Conservation (phyloP, 2,888 invertebrate species). For the Melinaea marsaeus region DNA sequence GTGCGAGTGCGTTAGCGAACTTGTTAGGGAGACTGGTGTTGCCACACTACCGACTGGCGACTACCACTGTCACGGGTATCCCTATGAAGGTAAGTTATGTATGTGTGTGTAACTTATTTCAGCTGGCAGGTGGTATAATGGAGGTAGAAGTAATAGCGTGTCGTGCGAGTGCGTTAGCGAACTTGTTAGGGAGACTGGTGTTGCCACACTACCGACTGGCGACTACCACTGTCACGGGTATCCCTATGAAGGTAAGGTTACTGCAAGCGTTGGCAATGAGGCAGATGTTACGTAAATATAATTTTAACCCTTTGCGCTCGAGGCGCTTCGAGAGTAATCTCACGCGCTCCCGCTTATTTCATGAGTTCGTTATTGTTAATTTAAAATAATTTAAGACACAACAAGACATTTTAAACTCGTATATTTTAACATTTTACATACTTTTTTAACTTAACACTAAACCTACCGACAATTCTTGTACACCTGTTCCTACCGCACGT, state of each 20-base stretch:
- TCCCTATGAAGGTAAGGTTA: conserved; percentile 92
- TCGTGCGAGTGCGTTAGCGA: conserved; percentile 84
- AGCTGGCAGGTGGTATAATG: conserved; percentile 84
- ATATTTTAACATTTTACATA: too few relatives aligned
- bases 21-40: conserved; percentile 86
- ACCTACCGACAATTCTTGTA: too few relatives aligned
- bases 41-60: conserved; percentile 93
- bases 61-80: conserved; percentile 98
- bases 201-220: conserved; percentile 93
- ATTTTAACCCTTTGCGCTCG: neutral
- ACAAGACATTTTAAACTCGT: too few relatives aligned
- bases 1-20: conserved; percentile 85
- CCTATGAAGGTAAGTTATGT: conserved; percentile 97
- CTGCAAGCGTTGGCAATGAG: too few relatives aligned
- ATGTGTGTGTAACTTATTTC: too few relatives aligned
- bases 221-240: conserved; percentile 97
- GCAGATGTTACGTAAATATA: neutral
- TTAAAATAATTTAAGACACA: too few relatives aligned
- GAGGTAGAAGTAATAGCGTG: conserved; percentile 90
- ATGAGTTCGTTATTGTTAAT: too few relatives aligned
- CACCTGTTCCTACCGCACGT: too few relatives aligned
- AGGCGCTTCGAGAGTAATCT: too few relatives aligned
- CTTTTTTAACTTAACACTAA: too few relatives aligned
- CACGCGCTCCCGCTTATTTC: too few relatives aligned
- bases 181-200: conserved; percentile 85